Conservation (phyloP, 2,113 vertebrate species). For the Thermophis baileyi region DNA sequence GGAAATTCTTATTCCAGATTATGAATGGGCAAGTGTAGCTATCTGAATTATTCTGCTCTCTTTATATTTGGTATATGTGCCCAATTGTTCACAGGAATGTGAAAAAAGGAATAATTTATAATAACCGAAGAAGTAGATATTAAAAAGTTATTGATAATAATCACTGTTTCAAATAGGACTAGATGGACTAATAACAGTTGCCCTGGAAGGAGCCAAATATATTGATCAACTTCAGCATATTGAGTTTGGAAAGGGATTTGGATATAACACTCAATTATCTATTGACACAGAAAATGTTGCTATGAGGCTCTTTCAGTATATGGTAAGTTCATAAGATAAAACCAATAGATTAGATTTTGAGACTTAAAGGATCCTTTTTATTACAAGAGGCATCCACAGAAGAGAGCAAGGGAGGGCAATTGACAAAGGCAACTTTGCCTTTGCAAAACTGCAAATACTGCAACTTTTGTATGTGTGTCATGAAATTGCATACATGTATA, state of each 20-base stretch:
- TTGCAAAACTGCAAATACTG: not conserved
- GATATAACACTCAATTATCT: constrained; percentile 59
- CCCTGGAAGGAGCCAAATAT: constrained; percentile 41
- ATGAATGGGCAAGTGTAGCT: not conserved
- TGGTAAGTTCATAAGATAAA: constrained; percentile 57
- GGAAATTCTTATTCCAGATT: not conserved
- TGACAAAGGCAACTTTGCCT: not conserved
- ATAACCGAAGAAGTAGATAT: not conserved
- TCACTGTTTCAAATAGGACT: constrained; percentile 51
- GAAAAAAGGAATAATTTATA: not conserved
- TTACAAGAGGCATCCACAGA: not conserved
- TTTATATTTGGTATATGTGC: not conserved
- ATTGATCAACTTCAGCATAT: constrained; percentile 53
- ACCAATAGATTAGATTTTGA: not conserved
- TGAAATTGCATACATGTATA: not conserved
- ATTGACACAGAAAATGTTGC: constrained; percentile 57
- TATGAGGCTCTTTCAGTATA: constrained; percentile 45
- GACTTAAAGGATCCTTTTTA: too few relatives aligned
- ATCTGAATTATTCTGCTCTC: not conserved
- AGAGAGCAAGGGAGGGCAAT: not conserved
- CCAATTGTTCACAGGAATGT: not conserved
- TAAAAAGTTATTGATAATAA: not conserved
- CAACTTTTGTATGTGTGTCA: not conserved
- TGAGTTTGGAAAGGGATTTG: constrained; percentile 70
- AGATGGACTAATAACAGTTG: constrained; percentile 64